Base-by-base conservation (phyloP, 2,888 invertebrate species). In the Flexamia atlantica region DNA sequence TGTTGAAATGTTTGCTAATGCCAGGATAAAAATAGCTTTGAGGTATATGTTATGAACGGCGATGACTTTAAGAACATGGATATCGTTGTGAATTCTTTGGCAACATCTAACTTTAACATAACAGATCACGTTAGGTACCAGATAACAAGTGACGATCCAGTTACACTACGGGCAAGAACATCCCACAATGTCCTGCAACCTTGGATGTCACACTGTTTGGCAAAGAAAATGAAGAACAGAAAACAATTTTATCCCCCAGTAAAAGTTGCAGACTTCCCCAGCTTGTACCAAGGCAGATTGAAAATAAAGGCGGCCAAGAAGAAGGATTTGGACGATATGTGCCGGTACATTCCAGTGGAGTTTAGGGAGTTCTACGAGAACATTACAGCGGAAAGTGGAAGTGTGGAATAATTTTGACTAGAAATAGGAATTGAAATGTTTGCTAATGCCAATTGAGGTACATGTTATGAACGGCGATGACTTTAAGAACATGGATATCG, bases 111-210 rank as follows among this genome's bases (percentile, higher is more conserved):
- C 25, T 85, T 85, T 70, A 86, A 86, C 82, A 87, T 87, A 57
- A 87, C 86, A 25, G 53, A 86, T 79, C 50, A 81, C 12, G 72
- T 85, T 20, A 87, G 86, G 86, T 84, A 85, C 30, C 84, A 87
- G 83, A 17, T 87, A 12, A 82, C 82, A 40, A n/a, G 72, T 23
- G 85, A 87, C 72, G 85, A 86, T 50, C 86, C 84, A 4, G 64
- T 40, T 4, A 76, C 60, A 36, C 40, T 83, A 0, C 60, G 74
- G 10, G 76, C 40, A 36, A 83, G 76, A 42, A 64, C 50, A 36
- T 17, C 60, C 36, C 76, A 83, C 25, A 83, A 83, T 46, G 46
- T 83, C 25, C 30, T 83, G 23, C 83, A 83, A 10, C 76, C 83
- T 9, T 82, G 82, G 72, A 17, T 30, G 28, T 25, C 42, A 46